Evolutionary conservation across 1,140 invertebrate species (phyloP).

Genomic region (Drosophila setifemur): DNA sequence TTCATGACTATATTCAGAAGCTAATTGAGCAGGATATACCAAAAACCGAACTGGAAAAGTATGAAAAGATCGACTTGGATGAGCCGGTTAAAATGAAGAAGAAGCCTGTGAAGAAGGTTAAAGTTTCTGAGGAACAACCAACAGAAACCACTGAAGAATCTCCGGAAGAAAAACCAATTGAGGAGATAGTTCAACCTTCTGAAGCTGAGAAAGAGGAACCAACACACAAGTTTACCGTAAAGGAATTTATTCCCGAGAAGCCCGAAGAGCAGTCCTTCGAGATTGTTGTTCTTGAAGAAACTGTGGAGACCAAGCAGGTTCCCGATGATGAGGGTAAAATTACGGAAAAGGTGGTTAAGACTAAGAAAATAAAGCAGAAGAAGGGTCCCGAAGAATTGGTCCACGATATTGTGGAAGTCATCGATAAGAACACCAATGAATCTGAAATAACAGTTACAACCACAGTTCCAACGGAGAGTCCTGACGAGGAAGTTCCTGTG

Average conservation of each 20-base stretch:
- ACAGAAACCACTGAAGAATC: slow-evolving; percentile 33
- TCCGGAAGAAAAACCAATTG: slow-evolving; percentile 28
- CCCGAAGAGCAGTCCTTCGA: slow-evolving; percentile 59
- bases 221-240: slow-evolving; percentile 42
- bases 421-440: slow-evolving; percentile 74
- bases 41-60: slow-evolving; percentile 80
- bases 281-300: slow-evolving; percentile 63
- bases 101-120: slow-evolving; percentile 68
- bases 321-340: slow-evolving; percentile 52
- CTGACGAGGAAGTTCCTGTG: slow-evolving; percentile 56
- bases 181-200: not conserved
- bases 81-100: slow-evolving; percentile 75
- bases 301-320: slow-evolving; percentile 38
- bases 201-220: slow-evolving; percentile 49
- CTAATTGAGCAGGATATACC: slow-evolving; percentile 80
- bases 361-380: slow-evolving; percentile 73
- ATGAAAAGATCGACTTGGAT: slow-evolving; percentile 79
- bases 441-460: slow-evolving; percentile 65
- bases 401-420: slow-evolving; percentile 68
- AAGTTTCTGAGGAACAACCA: slow-evolving; percentile 59
- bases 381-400: slow-evolving; percentile 57
- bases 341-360: slow-evolving; percentile 69
- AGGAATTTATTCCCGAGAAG: slow-evolving; percentile 67
- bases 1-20: slow-evolving; percentile 78
- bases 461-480: slow-evolving; percentile 42